Percentiles rank a stretch among this genome's conserved stretches.
Evolutionary conservation across 1,140 invertebrate species (phyloP).

Genomic region (Neodiprion fabricii): DNA sequence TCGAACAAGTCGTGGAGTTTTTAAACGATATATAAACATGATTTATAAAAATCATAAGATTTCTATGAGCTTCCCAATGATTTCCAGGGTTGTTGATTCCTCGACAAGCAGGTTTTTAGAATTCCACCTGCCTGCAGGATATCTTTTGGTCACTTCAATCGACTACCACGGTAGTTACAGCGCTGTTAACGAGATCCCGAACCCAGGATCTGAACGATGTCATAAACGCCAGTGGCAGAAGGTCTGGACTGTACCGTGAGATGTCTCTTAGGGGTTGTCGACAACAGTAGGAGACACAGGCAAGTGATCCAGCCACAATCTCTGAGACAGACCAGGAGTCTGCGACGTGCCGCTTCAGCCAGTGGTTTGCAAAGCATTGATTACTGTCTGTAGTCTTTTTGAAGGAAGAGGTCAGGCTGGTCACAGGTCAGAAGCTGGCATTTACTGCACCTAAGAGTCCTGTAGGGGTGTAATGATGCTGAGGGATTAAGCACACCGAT

Average conservation of each 20-base stretch:
- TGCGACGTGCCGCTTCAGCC: slow-evolving; percentile 22
- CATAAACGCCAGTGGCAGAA: slow-evolving; percentile 56
- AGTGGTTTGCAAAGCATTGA: slow-evolving; percentile 25
- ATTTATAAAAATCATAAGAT: too few relatives aligned
- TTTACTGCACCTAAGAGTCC: slow-evolving; percentile 59
- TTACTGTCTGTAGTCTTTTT: background rate
- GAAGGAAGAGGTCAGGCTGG: slow-evolving; percentile 18
- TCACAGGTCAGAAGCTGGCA: slow-evolving; percentile 20
- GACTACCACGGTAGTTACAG: background rate
- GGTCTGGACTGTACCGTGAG: slow-evolving; percentile 19
- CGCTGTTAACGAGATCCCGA: slow-evolving; percentile 52
- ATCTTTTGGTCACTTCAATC: too few relatives aligned
- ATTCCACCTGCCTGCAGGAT: too few relatives aligned
- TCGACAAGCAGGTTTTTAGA: too few relatives aligned
- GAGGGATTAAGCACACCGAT: slow-evolving; percentile 34
- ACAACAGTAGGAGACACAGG: slow-evolving; percentile 52
- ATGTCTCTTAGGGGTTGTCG: slow-evolving; percentile 40
- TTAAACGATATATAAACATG: too few relatives aligned
- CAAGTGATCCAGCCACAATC: slow-evolving; percentile 14
- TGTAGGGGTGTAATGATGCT: slow-evolving; percentile 54
- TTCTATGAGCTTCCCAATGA: too few relatives aligned
- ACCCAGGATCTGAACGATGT: slow-evolving; percentile 39
- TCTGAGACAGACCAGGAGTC: slow-evolving; percentile 6
- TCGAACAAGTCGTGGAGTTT: too few relatives aligned
- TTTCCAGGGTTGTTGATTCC: too few relatives aligned